A percentile compares a stretch with the other conserved stretches of the same genome.
Conservation (phyloP, 2,113 vertebrate species). For the Lates calcarifer region DNA sequence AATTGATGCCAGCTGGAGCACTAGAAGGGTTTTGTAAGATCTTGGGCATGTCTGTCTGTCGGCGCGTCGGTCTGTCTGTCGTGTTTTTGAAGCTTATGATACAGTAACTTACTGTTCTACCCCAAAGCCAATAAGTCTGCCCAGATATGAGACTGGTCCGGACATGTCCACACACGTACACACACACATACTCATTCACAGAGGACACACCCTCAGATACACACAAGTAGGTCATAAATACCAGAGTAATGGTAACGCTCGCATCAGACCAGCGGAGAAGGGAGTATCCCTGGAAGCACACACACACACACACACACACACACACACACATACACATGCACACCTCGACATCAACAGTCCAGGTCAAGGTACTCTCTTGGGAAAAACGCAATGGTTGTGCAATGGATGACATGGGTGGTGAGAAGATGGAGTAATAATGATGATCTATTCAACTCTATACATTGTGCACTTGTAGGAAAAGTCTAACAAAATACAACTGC, state of each 20-base stretch:
- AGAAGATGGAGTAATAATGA: conserved; percentile 53
- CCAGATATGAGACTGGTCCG: conserved; percentile 56
- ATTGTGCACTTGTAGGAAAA: conserved; percentile 85
- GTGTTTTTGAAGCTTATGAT: conserved; percentile 45
- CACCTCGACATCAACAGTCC: conserved; percentile 60
- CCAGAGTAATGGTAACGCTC: conserved; percentile 67
- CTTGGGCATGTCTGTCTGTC: conserved; percentile 50
- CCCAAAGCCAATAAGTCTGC: conserved; percentile 59
- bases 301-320: conserved; percentile 22
- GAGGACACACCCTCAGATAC: conserved; percentile 62
- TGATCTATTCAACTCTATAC: conserved; percentile 78
- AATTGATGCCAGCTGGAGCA: conserved; percentile 58
- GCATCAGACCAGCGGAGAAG: conserved; percentile 60
- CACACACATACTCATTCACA: conserved; percentile 22
- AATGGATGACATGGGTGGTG: conserved; percentile 62
- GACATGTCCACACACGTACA: conserved; percentile 65
- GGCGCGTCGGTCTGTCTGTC: conserved; percentile 45
- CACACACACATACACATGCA: conserved; percentile 30
- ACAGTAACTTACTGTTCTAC: conserved; percentile 61
- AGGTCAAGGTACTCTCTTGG: conserved; percentile 48
- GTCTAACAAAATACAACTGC: conserved; percentile 84
- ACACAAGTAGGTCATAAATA: conserved; percentile 74
- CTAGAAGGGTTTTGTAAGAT: conserved; percentile 47
- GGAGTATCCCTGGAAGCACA: conserved; percentile 47
- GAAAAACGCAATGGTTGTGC: conserved; percentile 8